These are phyloP conservation scores for Aegotheles bennettii DNA, from an alignment of 2,113 vertebrate genomes.

Conservation along the genomic window DNA sequence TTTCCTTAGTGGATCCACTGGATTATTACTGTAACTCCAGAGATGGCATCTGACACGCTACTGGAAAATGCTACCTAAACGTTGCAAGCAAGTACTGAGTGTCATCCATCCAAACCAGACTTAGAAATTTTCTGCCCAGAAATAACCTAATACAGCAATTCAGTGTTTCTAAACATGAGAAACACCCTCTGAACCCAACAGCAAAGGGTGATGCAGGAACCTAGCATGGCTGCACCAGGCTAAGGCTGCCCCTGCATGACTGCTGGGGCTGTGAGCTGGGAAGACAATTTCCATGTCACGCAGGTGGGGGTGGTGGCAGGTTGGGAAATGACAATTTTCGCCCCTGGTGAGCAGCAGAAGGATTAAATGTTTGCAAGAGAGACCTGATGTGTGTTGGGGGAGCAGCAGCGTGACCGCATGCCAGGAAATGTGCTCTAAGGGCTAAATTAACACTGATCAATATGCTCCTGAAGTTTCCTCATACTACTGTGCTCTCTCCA, in stretches of 20 bases:
- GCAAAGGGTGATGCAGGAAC: background rate
- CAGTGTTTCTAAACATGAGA: background rate
- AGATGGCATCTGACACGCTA: background rate
- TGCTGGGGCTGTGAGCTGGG: background rate
- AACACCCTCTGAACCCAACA: background rate
- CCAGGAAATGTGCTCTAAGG: background rate
- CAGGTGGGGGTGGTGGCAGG: background rate
- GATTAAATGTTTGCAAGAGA: background rate
- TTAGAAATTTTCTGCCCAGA: background rate
- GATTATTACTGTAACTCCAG: background rate
- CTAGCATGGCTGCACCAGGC: background rate
- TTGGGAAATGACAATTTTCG: background rate
- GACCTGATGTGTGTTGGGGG: background rate
- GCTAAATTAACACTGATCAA: conserved; percentile 19
- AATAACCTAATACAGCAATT: background rate
- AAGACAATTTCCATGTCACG: too few relatives aligned
- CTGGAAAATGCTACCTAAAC: background rate
- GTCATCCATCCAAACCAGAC: background rate
- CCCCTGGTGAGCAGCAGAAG: background rate
- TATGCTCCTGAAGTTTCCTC: background rate
- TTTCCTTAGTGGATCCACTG: background rate
- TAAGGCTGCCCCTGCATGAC: background rate
- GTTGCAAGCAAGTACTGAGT: background rate
- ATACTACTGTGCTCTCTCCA: background rate
- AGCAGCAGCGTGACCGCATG: background rate